Evolutionary conservation across 2,888 invertebrate genomes (phyloP), one percentile per base, ranked within the genome.

Genomic region (Lepetodrilus schrolli): DNA sequence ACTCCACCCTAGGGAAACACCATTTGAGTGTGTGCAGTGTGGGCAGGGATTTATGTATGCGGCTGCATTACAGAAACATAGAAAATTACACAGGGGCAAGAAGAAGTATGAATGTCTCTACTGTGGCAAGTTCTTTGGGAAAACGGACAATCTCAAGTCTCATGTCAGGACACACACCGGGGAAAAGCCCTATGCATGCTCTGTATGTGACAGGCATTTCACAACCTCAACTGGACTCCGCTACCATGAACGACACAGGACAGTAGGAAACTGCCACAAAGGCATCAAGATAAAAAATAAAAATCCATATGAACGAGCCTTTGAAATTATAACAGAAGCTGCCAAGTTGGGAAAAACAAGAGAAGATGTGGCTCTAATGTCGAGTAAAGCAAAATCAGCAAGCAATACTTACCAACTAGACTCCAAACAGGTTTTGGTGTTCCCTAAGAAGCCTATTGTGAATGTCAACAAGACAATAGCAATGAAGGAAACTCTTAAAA

Each of bases 81-180:
- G 58, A 7, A 10, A 34, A 58, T 26, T 58, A 4, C 58, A 58
- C 58, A 58, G 34, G 34, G 34, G 58, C 30, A 58, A 58, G 34
- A 58, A 58, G 17, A 58, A 58, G 5, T 30, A 58, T 58, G 58
- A 58, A n/a, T 58, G 58, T 58, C 30, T 58, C 2, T 58, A 58
- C 17, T 58, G 58, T 58, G 58, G 58, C 1, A 58, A 58, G 58
- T 58, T 58, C 30, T 58, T 58, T 34, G 58, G 58, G n/a, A 58
- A 58, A n/a, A 30, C 58, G 0, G 58, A 58, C 30, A 58, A 58
- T 17, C 30, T 58, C 23, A 58, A 58, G 17, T 58, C 58, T 26
- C 58, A 58, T 34, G 58, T 58, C 2, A 23, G 58, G 30, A 58
- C 58, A 58, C 58, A 58, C 58, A 58, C 58, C 3, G 58, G 58